Base-by-base conservation (phyloP, 2,888 invertebrate genomes). In the Pandemis corylana region DNA sequence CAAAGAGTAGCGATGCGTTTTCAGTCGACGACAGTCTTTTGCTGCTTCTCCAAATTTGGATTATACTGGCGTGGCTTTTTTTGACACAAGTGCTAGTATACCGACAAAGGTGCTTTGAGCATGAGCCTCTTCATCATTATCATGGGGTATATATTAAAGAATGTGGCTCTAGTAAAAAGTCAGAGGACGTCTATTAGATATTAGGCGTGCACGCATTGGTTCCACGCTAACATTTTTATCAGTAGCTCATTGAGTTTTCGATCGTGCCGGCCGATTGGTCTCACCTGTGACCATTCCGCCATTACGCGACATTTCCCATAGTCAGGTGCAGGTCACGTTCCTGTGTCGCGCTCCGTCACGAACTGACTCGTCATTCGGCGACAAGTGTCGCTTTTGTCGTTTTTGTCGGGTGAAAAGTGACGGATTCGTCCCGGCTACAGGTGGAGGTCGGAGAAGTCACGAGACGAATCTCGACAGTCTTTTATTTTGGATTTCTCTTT, bases 381-480 rank as follows among this genome's bases (percentile, higher is more conserved):
- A 72, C 75, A 75, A 77, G 76, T 76, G 76, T 72, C 76, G 67
- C 71, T 75, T 78, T 78, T 76, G 76, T 73, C 76, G 64, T 87
- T 89, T 87, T 85, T 84, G 76, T 83, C 79, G 77, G 77, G 81
- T 81, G 81, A 81, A 82, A 82, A 82, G 81, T 78, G 75, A 75
- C 81, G 81, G 83, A 92, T 92, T 91, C 76, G 93, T 81, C 84
- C 81, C 89, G 90, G 84, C 80, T 84, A 86, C 92, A 92, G 90
- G 93, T 91, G 88, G 85, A 89, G 89, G 87, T 90, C 87, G 85
- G 79, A 84, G 81, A 87, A 85, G 70, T 74, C 76, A 76, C 59
- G 68, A 72, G 61, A 44, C 59, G 53, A 68, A 78, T 66, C 64
- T 63, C 28, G 15, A 15, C 59, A 12, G 61, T 74, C 61, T 69